phyloP scores from a whole-genome alignment of 2,888 invertebrate species.

The Luperina testacea region DNA sequence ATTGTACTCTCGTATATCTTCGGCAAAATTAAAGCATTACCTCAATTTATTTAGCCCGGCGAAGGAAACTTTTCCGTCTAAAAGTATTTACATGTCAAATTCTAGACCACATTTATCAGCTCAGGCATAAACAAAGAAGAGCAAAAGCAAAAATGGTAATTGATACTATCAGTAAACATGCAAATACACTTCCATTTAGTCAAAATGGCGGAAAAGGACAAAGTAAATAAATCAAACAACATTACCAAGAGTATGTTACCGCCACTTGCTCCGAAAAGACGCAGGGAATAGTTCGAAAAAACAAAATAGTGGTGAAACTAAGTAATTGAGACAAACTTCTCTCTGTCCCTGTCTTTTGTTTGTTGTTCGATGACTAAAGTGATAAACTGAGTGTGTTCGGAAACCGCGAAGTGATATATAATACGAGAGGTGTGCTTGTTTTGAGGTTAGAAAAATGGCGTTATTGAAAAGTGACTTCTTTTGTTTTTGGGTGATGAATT shows the following conservation, averaged over 20 bases:
- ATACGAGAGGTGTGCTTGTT: constrained; percentile 4
- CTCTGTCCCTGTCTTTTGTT: constrained; percentile 46
- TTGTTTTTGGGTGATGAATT: background rate
- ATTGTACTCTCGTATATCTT: background rate
- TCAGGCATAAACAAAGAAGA: background rate
- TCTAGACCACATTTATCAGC: background rate
- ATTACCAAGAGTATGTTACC: constrained; percentile 32
- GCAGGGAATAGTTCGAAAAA: constrained; percentile 32
- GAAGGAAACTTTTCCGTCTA: too few species aligned
- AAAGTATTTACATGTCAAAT: too few species aligned
- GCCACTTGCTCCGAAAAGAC: constrained; percentile 4
- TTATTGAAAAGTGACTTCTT: background rate
- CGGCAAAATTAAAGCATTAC: background rate
- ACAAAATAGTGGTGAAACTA: constrained; percentile 33
- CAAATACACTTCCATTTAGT: constrained; percentile 14
- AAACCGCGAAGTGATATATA: constrained; percentile 39
- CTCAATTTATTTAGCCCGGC: background rate
- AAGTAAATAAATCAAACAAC: constrained; percentile 43
- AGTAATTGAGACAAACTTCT: constrained; percentile 55
- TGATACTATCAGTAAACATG: constrained; percentile 3
- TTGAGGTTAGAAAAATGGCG: background rate
- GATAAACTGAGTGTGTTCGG: constrained; percentile 45
- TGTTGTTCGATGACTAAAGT: constrained; percentile 50
- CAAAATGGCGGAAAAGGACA: background rate
- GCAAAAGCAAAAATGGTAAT: background rate